Conservation (phyloP, 2,797 vertebrate genomes). For the Bufotes viridis region DNA sequence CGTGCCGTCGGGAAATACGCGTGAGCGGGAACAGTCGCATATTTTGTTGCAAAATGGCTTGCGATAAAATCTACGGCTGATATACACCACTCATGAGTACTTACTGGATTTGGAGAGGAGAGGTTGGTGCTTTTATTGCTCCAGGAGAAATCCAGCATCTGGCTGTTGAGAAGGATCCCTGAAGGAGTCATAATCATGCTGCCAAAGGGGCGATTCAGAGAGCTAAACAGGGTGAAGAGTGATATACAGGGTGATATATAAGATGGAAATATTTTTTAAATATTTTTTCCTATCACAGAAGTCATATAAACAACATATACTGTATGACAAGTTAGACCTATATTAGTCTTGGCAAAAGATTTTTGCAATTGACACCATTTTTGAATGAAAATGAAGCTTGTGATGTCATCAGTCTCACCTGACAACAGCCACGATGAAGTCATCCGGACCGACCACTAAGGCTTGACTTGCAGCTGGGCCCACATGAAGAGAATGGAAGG, state of each 20-base stretch:
- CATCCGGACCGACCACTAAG: slow-evolving; percentile 94
- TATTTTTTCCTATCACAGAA: no score
- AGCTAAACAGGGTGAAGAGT: slow-evolving; percentile 76
- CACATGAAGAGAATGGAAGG: slow-evolving; percentile 76
- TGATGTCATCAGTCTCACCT: slow-evolving; percentile 75
- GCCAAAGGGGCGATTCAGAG: slow-evolving; percentile 94
- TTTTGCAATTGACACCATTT: not conserved
- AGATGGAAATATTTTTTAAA: not conserved
- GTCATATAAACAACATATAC: no score
- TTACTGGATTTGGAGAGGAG: slow-evolving; percentile 75
- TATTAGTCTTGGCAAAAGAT: not conserved
- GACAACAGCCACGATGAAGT: slow-evolving; percentile 92
- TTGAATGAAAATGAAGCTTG: not conserved
- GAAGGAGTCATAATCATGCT: slow-evolving; percentile 92
- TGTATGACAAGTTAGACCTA: not conserved
- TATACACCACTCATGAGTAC: not conserved
- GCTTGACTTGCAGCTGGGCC: slow-evolving; percentile 86
- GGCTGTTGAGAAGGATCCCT: slow-evolving; percentile 94
- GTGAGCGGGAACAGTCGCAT: no score
- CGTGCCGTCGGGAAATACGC: no score
- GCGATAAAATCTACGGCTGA: no score
- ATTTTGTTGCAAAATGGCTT: no score
- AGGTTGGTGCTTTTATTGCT: slow-evolving; percentile 82
- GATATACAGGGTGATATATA: no score
- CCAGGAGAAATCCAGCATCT: slow-evolving; percentile 97